Percentiles rank a stretch among this genome's conserved stretches.
These are phyloP conservation scores for Haliclona indistincta DNA, from an alignment of 37 sponge, comb jelly and placozoan species.

Conservation along the genomic window DNA sequence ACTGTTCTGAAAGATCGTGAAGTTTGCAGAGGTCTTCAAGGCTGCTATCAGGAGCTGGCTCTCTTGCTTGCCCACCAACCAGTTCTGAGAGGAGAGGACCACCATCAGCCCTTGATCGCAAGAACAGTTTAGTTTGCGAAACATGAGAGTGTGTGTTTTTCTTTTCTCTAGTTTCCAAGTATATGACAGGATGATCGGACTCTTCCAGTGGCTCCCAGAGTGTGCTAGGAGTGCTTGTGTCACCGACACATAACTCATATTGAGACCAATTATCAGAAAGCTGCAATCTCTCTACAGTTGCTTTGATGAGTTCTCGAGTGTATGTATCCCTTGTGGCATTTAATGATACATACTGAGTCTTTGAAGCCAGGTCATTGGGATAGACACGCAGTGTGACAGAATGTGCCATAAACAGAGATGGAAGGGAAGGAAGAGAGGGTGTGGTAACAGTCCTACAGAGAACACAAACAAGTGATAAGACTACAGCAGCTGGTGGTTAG, in stretches of 20 bases:
- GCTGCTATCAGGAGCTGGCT: conserved; percentile 22
- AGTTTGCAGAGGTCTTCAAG: conserved; percentile 82
- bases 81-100: too few species aligned
- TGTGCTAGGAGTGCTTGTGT: conserved; percentile 6
- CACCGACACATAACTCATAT: conserved; percentile 51
- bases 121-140: too few species aligned
- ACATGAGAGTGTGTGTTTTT: too few species aligned
- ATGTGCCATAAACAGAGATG: too few species aligned
- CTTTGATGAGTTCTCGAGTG: conserved; percentile 48
- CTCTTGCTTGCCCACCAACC: too few species aligned
- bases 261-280: conserved; percentile 67
- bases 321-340: conserved; percentile 17
- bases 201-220: conserved; percentile 23
- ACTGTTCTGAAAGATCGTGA: conserved; percentile 80
- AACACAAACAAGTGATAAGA: too few species aligned
- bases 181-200: conserved; percentile 38
- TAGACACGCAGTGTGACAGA: not conserved
- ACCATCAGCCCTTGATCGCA: too few species aligned
- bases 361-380: not conserved
- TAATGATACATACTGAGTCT: conserved; percentile 9
- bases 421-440: too few species aligned
- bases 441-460: too few species aligned
- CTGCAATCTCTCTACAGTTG: conserved; percentile 56
- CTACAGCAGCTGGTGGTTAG: too few species aligned
- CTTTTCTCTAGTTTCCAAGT: conserved; percentile 15